Conservation (phyloP, 2,797 vertebrate species). For the Graptemys geographica region DNA sequence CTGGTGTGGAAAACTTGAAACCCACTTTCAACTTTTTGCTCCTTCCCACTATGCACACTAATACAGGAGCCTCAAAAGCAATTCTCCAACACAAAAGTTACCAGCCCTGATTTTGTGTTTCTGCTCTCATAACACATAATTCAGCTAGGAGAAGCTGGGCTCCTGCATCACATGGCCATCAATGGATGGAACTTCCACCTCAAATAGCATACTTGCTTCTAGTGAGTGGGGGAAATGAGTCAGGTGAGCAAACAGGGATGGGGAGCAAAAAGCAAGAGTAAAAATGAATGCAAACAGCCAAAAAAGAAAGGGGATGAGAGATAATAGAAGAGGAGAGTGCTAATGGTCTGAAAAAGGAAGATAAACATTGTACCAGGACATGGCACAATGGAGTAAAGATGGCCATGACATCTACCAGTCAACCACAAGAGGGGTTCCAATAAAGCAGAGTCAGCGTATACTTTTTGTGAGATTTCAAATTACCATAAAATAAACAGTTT, state of each 20-base stretch:
- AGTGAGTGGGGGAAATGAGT: background rate
- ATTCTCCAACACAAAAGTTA: background rate
- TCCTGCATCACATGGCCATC: background rate
- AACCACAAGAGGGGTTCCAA: background rate
- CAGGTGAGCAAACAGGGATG: background rate
- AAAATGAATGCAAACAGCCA: fast-evolving
- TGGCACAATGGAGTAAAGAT: background rate
- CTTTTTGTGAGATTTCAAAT: background rate
- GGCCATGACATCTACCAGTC: background rate
- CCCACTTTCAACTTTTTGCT: background rate
- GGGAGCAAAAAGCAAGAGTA: background rate
- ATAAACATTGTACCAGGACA: background rate
- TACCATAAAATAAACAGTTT: background rate
- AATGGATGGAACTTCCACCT: background rate
- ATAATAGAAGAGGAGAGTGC: background rate
- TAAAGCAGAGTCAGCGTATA: fast-evolving
- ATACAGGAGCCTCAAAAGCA: background rate
- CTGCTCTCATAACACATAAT: background rate
- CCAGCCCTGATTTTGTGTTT: background rate
- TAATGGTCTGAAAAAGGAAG: background rate
- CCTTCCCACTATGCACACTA: background rate
- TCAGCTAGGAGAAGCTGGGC: background rate
- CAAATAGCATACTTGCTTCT: background rate
- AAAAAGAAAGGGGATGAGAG: background rate
- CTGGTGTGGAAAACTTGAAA: background rate